Percentiles rank a stretch among this genome's conserved stretches.
phyloP scores from a whole-genome alignment of 2,797 vertebrate species.

The Danionella dracula region DNA sequence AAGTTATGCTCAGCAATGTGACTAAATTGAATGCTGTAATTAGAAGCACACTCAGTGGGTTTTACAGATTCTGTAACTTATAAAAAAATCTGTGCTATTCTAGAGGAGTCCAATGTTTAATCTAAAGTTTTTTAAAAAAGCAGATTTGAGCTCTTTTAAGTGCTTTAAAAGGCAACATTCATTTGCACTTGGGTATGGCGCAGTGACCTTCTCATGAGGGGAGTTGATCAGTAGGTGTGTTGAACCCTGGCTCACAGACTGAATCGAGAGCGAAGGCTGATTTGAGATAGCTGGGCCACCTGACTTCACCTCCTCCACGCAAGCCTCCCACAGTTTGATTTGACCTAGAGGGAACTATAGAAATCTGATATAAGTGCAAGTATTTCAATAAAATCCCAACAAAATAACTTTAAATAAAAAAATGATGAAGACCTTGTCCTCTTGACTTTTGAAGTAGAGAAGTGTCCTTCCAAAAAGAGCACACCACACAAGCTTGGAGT shows the following conservation, averaged over 20 bases:
- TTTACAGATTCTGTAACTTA: too few species aligned
- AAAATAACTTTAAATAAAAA: background rate
- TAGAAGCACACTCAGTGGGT: too few species aligned
- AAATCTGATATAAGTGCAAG: background rate
- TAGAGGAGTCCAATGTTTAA: too few species aligned
- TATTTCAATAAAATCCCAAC: background rate
- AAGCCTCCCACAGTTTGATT: constrained; percentile 89
- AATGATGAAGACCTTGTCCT: constrained; percentile 82
- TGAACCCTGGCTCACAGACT: constrained; percentile 85
- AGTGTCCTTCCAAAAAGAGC: constrained; percentile 85
- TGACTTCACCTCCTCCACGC: constrained; percentile 87
- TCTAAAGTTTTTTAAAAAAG: too few species aligned
- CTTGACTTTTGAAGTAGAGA: constrained; percentile 92
- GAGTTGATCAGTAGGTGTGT: constrained; percentile 89
- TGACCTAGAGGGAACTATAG: constrained; percentile 95
- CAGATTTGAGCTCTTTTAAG: too few species aligned
- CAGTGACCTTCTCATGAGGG: constrained; percentile 82
- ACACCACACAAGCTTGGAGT: constrained; percentile 95
- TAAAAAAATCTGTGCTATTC: too few species aligned
- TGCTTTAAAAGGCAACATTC: too few species aligned
- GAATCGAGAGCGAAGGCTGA: constrained; percentile 79
- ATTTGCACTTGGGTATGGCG: too few species aligned
- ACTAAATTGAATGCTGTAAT: too few species aligned
- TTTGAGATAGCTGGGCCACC: constrained; percentile 80
- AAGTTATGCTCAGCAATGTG: too few species aligned